These are phyloP conservation scores for Polyploca ridens DNA, from an alignment of 2,888 invertebrate species.

Conservation along the genomic window DNA sequence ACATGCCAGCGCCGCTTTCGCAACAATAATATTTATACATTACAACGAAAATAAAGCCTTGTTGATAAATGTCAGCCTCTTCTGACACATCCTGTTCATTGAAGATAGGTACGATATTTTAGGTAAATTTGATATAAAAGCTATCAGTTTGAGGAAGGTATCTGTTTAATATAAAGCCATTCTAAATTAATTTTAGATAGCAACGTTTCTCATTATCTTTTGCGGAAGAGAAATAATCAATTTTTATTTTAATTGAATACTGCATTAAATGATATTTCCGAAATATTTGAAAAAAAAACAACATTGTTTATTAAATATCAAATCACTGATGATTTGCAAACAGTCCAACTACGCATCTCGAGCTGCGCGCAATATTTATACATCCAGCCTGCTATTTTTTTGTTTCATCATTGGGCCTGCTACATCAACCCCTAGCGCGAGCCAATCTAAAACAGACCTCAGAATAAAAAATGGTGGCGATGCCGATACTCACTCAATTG, in stretches of 20 bases:
- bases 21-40: constrained; percentile 63
- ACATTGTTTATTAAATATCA: background rate
- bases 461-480: too few species aligned
- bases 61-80: constrained; percentile 26
- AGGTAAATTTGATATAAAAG: background rate
- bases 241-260: background rate
- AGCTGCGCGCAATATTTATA: too few species aligned
- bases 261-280: background rate
- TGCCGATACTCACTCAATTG: too few species aligned
- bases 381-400: too few species aligned
- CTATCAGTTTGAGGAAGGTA: constrained; percentile 4
- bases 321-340: too few species aligned
- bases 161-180: background rate
- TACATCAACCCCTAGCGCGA: too few species aligned
- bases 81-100: constrained; percentile 2
- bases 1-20: constrained; percentile 39
- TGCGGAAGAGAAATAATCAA: background rate
- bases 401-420: too few species aligned
- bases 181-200: background rate
- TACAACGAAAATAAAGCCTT: constrained; percentile 36
- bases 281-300: too few species aligned
- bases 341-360: too few species aligned
- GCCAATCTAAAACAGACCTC: too few species aligned
- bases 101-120: background rate
- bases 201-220: constrained; percentile 9